A percentile compares a stretch with the other conserved stretches of the same genome.
These are phyloP conservation scores for Stramonita haemastoma DNA, from an alignment of 2,888 invertebrate species.

Conservation along the genomic window DNA sequence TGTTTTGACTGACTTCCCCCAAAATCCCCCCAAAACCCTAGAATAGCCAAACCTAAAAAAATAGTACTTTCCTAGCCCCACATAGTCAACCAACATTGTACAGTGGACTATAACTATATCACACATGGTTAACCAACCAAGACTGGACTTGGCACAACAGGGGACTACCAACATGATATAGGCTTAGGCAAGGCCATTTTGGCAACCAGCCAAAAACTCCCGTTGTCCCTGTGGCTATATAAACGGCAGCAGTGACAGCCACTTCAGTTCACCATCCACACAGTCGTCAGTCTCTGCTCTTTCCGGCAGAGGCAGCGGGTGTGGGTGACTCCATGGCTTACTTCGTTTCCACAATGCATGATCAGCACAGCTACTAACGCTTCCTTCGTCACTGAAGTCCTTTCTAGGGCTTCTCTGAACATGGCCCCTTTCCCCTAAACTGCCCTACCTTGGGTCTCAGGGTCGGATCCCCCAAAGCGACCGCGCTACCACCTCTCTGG, in stretches of 20 bases:
- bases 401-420: constrained; percentile 21
- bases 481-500: constrained; percentile 16
- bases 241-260: background rate
- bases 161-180: too few species aligned
- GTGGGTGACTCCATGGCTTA: constrained; percentile 16
- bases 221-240: background rate
- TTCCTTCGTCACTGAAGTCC: constrained; percentile 28
- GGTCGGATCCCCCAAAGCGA: constrained; percentile 30
- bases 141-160: background rate
- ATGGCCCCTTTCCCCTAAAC: background rate
- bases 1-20: too few species aligned
- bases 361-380: background rate
- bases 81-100: too few species aligned
- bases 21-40: too few species aligned
- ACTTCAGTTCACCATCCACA: background rate
- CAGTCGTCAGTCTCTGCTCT: background rate
- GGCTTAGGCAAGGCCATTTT: background rate
- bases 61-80: too few species aligned
- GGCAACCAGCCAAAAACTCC: background rate
- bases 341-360: background rate
- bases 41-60: too few species aligned
- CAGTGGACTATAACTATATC: too few species aligned
- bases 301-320: constrained; percentile 5
- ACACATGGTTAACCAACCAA: background rate
- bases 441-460: constrained; percentile 18